These are phyloP conservation scores for Xenopus laevis DNA, from an alignment of 2,113 vertebrate species.

Conservation along the genomic window DNA sequence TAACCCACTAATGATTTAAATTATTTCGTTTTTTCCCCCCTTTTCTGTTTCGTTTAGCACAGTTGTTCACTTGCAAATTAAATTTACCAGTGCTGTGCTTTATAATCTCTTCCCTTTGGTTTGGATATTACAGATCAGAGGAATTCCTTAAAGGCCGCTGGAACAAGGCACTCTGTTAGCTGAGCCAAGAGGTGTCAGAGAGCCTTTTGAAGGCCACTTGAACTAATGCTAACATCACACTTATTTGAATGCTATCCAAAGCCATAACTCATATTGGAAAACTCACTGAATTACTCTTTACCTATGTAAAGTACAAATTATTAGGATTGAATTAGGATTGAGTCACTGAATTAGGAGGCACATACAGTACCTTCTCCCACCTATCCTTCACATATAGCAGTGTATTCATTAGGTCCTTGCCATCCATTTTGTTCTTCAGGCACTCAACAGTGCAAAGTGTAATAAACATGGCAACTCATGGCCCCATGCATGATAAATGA, in stretches of 20 bases:
- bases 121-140: slow-evolving; percentile 30
- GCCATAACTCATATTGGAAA: neutral
- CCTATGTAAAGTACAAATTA: too few relatives aligned
- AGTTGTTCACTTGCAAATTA: slow-evolving; percentile 62
- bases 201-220: slow-evolving; percentile 19
- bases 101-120: slow-evolving; percentile 31
- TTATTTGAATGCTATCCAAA: neutral
- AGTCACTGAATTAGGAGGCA: too few relatives aligned
- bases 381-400: too few relatives aligned
- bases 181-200: slow-evolving; percentile 10
- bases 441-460: too few relatives aligned
- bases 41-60: slow-evolving; percentile 49
- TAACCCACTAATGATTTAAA: slow-evolving; percentile 66
- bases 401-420: too few relatives aligned
- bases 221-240: slow-evolving; percentile 27
- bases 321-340: too few relatives aligned
- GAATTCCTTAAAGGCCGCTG: slow-evolving; percentile 29
- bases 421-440: too few relatives aligned
- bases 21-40: slow-evolving; percentile 40
- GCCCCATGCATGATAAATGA: too few relatives aligned
- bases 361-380: too few relatives aligned
- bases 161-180: neutral
- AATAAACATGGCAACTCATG: too few relatives aligned
- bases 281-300: too few relatives aligned
- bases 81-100: slow-evolving; percentile 52